Evolutionary conservation across 2,888 invertebrate genomes (phyloP).

Genomic region (Agrotis segetum): DNA sequence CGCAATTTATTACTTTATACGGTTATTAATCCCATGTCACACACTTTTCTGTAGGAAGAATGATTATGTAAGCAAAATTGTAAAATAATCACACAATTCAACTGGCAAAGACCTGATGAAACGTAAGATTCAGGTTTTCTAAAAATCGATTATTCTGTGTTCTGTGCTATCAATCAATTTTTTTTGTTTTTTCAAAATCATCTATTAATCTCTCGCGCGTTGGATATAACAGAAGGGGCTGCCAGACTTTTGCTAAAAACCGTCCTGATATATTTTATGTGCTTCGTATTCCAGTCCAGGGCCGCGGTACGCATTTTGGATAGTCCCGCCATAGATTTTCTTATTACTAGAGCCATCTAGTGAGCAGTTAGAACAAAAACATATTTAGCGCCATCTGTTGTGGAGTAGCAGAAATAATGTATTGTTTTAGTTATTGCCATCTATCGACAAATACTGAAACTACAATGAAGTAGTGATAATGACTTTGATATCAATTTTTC

Average conservation of each 20-base stretch:
- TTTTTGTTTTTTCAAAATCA: too few relatives aligned
- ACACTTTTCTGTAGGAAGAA: background rate
- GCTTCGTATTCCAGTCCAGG: too few relatives aligned
- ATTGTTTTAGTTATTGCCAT: background rate
- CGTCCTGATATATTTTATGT: too few relatives aligned
- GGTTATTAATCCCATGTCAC: background rate
- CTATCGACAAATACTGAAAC: slow-evolving; percentile 12
- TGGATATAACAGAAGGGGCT: too few relatives aligned
- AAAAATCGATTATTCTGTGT: too few relatives aligned
- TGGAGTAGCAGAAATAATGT: slow-evolving; percentile 52
- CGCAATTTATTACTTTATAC: slow-evolving; percentile 14
- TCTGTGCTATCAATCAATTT: too few relatives aligned
- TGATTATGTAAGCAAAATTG: background rate
- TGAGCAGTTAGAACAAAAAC: background rate
- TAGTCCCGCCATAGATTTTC: background rate
- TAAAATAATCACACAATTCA: background rate
- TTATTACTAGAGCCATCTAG: slow-evolving; percentile 54
- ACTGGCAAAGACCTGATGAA: too few relatives aligned
- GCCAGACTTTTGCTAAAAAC: too few relatives aligned
- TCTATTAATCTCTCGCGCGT: too few relatives aligned
- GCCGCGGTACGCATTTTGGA: too few relatives aligned
- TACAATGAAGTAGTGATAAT: background rate
- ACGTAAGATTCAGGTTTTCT: too few relatives aligned
- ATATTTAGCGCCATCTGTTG: slow-evolving; percentile 62
- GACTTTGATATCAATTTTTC: background rate